Conservation (phyloP, 1,140 invertebrate genomes). For the Streblospio benedicti region DNA sequence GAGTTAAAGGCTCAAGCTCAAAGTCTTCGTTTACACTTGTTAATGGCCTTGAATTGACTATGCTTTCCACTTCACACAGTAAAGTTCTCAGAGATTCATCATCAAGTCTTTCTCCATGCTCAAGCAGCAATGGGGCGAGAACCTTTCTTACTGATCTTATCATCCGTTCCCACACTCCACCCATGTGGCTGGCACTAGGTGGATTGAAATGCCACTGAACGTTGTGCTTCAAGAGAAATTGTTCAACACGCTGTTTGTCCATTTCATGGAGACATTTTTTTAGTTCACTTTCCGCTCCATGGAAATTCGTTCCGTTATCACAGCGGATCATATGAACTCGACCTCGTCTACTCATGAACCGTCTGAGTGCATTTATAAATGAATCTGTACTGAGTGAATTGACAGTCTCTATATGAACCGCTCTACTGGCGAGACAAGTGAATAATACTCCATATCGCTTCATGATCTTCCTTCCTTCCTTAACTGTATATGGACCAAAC, state of each 20-base stretch:
- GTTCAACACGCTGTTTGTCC: neutral
- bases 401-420: neutral
- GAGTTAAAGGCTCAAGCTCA: conserved; percentile 8
- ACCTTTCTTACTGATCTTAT: neutral
- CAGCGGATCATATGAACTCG: neutral
- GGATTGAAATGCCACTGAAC: neutral
- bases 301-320: neutral
- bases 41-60: conserved; percentile 6
- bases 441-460: conserved; percentile 7
- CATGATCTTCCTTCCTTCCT: neutral
- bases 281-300: neutral
- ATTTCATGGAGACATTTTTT: neutral
- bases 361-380: neutral
- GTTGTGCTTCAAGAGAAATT: neutral
- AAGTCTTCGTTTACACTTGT: neutral
- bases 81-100: too few relatives aligned
- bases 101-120: neutral
- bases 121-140: neutral
- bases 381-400: neutral
- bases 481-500: neutral
- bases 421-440: neutral
- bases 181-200: neutral
- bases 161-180: neutral
- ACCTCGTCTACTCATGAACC: neutral
- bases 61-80: conserved; percentile 7